These are phyloP conservation scores for Anoplius nigerrimus DNA, from an alignment of 2,888 invertebrate genomes.

Conservation along the genomic window DNA sequence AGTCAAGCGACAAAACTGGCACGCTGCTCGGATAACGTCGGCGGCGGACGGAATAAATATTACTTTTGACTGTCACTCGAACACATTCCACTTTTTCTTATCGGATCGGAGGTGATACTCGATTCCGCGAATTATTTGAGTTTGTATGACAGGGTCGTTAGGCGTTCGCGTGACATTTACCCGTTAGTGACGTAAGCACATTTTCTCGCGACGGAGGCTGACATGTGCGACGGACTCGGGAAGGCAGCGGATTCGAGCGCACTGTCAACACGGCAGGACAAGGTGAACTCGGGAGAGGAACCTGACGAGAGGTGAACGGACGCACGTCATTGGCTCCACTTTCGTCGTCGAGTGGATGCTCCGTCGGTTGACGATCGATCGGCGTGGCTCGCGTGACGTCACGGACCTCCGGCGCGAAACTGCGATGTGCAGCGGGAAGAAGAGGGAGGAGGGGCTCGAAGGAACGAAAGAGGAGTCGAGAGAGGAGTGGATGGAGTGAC, in stretches of 20 bases:
- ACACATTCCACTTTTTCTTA: no score
- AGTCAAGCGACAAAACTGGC: not conserved
- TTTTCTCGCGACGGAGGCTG: no score
- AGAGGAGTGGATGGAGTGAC: not conserved
- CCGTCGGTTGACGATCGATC: conserved; percentile 14
- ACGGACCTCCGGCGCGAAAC: not conserved
- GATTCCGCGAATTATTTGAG: no score
- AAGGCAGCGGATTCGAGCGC: no score
- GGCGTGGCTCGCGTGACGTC: conserved; percentile 8
- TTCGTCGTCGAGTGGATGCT: conserved; percentile 4
- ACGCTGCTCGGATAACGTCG: no score
- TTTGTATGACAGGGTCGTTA: no score
- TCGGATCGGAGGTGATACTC: no score
- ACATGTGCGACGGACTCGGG: no score
- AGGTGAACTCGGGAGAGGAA: not conserved
- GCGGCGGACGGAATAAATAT: no score
- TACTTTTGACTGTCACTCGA: no score
- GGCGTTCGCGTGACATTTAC: no score
- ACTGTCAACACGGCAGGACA: not conserved
- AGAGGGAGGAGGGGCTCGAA: not conserved
- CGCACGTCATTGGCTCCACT: conserved; percentile 6
- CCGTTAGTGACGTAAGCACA: no score
- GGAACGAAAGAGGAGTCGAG: not conserved
- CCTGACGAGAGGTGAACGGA: not conserved
- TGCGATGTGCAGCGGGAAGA: not conserved